Conservation (phyloP, 2,888 invertebrate species). For the Nymphalis polychloros region DNA sequence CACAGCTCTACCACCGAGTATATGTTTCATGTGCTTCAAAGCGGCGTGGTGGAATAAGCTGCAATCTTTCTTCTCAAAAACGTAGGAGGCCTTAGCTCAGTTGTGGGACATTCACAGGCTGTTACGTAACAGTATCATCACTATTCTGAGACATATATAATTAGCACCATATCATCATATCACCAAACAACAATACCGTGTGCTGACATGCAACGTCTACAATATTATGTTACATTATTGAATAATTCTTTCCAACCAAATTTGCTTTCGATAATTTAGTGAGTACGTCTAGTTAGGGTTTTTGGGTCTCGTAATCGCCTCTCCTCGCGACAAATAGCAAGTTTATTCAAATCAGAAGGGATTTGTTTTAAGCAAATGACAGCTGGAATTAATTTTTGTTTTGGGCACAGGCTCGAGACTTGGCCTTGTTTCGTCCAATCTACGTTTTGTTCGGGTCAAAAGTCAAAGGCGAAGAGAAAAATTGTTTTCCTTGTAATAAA, state of each 20-base stretch:
- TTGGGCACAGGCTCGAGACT: slow-evolving; percentile 27
- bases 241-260: neutral
- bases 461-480: slow-evolving; percentile 20
- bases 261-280: neutral
- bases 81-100: too few relatives aligned
- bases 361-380: slow-evolving; percentile 65
- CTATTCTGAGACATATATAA: too few relatives aligned
- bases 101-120: too few relatives aligned
- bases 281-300: slow-evolving; percentile 8
- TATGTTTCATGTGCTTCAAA: too few relatives aligned
- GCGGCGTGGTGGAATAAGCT: too few relatives aligned
- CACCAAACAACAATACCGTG: too few relatives aligned
- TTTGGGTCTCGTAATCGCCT: slow-evolving; percentile 50
- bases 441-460: slow-evolving; percentile 24
- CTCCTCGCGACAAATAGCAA: slow-evolving; percentile 62
- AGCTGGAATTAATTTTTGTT: slow-evolving; percentile 59
- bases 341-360: slow-evolving; percentile 68
- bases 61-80: too few relatives aligned
- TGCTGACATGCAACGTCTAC: too few relatives aligned
- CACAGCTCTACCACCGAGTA: too few relatives aligned
- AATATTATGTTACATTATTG: too few relatives aligned
- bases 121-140: too few relatives aligned
- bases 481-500: slow-evolving; percentile 22
- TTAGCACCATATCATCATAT: too few relatives aligned
- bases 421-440: slow-evolving; percentile 19